Evolutionary conservation across 37 sponge, comb jelly and placozoan genomes (phyloP), one percentile per base, ranked within the genome.

Genomic region (Chondrosia reniformis): DNA sequence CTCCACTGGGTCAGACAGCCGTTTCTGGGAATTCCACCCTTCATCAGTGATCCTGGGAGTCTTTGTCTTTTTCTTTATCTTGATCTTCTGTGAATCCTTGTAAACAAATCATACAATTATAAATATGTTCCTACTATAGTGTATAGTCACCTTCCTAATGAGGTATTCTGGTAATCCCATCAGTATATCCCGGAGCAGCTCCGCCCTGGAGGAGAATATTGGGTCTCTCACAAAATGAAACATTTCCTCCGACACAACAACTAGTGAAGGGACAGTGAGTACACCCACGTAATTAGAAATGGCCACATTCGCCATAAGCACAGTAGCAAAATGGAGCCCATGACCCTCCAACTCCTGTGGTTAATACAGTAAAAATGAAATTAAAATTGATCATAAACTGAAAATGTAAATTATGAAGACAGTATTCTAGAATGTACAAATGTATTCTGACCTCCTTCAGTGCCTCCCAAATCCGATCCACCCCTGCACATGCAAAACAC

Each of bases 321-420:
- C 80, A 55, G 78, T 90, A 0, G 83, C 88, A 57, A 85, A 57
- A 0, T 83, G 79, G 12, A 90, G 64, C 17, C 83, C 80, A 32
- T 13, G 7, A 59, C 28, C 28, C 4, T 13, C 30, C 22, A 59
- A 59, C n/a, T 13, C 61, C 61, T 59, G 10, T 49, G 15, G 15
- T 19, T 19, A 15, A 49, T 49, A 49, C 15, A 49, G 15, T 49
- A 49, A 10, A 49, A 19, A 17, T 21, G 12, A 5, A 27, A 46
- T 7, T 38, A 66, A 9, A 33, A 22, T 10, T 49, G 61, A 5
- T 19, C 17, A 59, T 19, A 59, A 30, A 59, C 8, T 59, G 45
- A 41, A 42, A 17, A 19, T 42, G 45, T 41, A 74, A 40, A 25
- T 74, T 74, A 67, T 22, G 6, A 38, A 31, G 10, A 21, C 6